These are phyloP conservation scores for Coptotermes formosanus DNA, from an alignment of 1,140 invertebrate species.

Conservation along the genomic window DNA sequence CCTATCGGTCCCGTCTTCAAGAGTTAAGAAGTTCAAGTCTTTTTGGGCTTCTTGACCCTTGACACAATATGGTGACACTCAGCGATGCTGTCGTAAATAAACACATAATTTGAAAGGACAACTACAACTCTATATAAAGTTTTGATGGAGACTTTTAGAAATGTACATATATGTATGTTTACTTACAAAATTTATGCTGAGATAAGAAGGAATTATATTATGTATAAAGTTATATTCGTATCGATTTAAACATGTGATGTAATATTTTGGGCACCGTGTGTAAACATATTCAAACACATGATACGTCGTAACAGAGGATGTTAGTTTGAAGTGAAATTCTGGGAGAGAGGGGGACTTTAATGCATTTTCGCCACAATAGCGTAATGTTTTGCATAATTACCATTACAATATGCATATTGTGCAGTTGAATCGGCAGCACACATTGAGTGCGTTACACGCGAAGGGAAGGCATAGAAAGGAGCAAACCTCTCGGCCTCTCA, in stretches of 20 bases:
- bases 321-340: neutral
- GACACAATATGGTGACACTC: too few species aligned
- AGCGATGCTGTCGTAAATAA: too few species aligned
- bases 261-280: neutral
- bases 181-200: too few species aligned
- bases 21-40: too few species aligned
- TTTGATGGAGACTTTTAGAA: too few species aligned
- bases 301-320: neutral
- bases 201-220: too few species aligned
- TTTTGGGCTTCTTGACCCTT: too few species aligned
- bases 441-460: neutral
- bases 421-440: neutral
- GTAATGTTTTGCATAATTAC: neutral
- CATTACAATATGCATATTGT: conserved; percentile 1
- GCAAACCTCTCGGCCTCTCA: neutral
- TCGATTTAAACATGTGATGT: neutral
- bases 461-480: neutral
- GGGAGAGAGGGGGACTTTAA: neutral
- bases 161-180: too few species aligned
- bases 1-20: too few species aligned
- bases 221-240: too few species aligned
- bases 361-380: neutral
- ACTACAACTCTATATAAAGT: too few species aligned
- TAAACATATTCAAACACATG: neutral
- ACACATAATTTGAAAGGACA: too few species aligned